Evolutionary conservation across 2,888 invertebrate genomes (phyloP).

Genomic region (Drosophila sordidula): DNA sequence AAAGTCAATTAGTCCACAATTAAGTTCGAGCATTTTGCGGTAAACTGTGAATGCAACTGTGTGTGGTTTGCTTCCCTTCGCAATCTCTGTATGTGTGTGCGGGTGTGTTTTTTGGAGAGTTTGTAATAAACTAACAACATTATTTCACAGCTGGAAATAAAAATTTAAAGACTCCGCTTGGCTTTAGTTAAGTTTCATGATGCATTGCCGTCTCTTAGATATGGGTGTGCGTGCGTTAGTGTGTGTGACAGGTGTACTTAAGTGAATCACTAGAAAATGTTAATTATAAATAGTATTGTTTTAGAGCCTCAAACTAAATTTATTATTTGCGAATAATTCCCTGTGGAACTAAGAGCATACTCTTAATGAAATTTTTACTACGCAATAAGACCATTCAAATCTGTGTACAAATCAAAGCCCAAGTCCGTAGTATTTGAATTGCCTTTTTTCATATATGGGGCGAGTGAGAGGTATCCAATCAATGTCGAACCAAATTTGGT

Average conservation of each 20-base stretch:
- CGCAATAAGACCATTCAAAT: too few relatives aligned
- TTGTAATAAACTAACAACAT: constrained; percentile 11
- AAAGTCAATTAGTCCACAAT: constrained; percentile 70
- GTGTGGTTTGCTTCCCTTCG: background rate
- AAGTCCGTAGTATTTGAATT: too few relatives aligned
- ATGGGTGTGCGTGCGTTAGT: too few relatives aligned
- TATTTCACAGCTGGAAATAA: constrained; percentile 20
- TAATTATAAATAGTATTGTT: too few relatives aligned
- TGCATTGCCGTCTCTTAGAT: background rate
- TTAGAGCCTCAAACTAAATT: too few relatives aligned
- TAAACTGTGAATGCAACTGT: constrained; percentile 25
- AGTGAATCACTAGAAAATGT: constrained; percentile 5
- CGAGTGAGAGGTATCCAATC: too few relatives aligned
- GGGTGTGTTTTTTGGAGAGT: background rate
- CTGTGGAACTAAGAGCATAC: too few relatives aligned
- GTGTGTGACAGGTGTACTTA: background rate
- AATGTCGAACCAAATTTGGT: too few relatives aligned
- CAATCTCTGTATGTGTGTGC: background rate
- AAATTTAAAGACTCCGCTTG: constrained; percentile 2
- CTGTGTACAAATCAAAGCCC: too few relatives aligned
- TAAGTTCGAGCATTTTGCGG: constrained; percentile 46
- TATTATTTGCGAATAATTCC: too few relatives aligned
- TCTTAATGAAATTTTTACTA: too few relatives aligned
- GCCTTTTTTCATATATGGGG: too few relatives aligned
- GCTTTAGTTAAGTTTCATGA: background rate